phyloP scores from a whole-genome alignment of 2,888 invertebrate species.

The Drosophila yooni region DNA sequence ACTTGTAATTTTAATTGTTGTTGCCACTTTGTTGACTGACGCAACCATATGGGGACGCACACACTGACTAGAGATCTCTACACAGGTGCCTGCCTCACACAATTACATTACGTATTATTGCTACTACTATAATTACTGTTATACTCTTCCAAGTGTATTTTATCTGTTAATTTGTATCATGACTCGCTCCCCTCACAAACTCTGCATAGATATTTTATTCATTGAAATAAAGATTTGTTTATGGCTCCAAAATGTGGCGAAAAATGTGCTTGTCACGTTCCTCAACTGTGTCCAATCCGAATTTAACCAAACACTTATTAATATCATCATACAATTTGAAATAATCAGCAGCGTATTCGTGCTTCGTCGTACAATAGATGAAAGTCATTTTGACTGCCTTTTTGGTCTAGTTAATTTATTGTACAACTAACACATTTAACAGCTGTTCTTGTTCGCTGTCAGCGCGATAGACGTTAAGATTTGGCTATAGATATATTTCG shows the following conservation, averaged over 20 bases:
- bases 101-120: background rate
- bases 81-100: conserved; percentile 1
- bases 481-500: conserved; percentile 7
- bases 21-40: conserved; percentile 58
- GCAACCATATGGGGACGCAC: conserved; percentile 42
- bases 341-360: background rate
- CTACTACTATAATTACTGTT: background rate
- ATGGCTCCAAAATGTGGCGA: background rate
- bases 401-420: conserved; percentile 62
- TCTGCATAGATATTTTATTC: background rate
- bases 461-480: conserved; percentile 19
- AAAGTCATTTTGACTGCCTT: conserved; percentile 1
- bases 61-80: conserved; percentile 10
- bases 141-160: background rate
- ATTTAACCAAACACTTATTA: background rate
- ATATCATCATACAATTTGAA: background rate
- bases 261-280: background rate
- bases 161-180: background rate
- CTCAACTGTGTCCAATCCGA: background rate
- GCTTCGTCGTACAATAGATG: background rate
- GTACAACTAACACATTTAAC: conserved; percentile 36
- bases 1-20: conserved; percentile 67
- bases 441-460: conserved; percentile 16
- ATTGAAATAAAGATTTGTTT: background rate
- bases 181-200: background rate